phyloP scores from a whole-genome alignment of 2,113 vertebrate species.

The Syngnathus floridae region DNA sequence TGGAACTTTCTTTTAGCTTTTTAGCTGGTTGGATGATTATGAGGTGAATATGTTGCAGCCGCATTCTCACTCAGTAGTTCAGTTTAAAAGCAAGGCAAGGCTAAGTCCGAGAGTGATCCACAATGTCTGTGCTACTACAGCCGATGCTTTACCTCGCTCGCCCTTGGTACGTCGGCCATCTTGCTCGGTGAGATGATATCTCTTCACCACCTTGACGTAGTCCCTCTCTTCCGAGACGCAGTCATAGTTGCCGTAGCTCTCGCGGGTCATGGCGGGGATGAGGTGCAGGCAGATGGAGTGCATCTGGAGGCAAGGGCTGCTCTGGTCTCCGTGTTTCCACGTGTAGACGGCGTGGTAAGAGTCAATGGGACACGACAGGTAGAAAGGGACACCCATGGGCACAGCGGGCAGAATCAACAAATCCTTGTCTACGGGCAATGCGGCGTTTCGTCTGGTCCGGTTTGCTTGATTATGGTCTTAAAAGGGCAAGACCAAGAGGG shows the following conservation, averaged over 20 bases:
- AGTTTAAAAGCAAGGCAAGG: background rate
- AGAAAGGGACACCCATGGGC: constrained; percentile 52
- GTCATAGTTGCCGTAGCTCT: constrained; percentile 52
- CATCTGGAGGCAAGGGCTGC: constrained; percentile 55
- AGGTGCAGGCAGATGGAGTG: constrained; percentile 63
- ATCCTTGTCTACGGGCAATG: background rate
- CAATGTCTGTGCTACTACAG: background rate
- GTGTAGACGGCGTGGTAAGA: constrained; percentile 71
- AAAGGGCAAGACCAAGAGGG: background rate
- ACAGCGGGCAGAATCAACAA: constrained; percentile 31
- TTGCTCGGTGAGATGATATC: constrained; percentile 39
- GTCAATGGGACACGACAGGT: constrained; percentile 70
- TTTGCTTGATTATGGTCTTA: constrained; percentile 10
- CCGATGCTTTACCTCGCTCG: constrained; percentile 8
- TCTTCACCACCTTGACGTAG: constrained; percentile 49
- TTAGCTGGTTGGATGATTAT: background rate
- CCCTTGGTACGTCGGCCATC: fast-evolving
- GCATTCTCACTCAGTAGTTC: background rate
- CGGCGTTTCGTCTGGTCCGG: constrained; percentile 35
- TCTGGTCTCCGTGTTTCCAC: constrained; percentile 49
- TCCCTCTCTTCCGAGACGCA: constrained; percentile 65
- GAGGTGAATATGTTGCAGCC: background rate
- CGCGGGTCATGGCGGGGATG: constrained; percentile 51
- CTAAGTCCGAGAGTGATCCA: constrained; percentile 20
- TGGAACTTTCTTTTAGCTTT: background rate